Evolutionary conservation across 1,140 invertebrate genomes (phyloP).

Genomic region (Muscidifurax raptorellus): DNA sequence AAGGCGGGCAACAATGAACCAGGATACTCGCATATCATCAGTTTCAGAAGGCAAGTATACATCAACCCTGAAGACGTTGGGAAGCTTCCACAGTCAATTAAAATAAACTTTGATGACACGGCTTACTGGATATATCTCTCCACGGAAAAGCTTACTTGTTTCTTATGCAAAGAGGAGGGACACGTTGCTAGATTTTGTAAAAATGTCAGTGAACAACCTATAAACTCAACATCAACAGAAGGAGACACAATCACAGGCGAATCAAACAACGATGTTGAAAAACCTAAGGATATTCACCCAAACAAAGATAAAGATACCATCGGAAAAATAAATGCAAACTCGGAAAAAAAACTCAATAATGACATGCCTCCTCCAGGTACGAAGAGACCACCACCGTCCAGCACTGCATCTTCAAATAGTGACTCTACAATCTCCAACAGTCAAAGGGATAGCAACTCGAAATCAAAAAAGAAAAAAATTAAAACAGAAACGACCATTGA

Average conservation of each 20-base stretch:
- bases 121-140: conserved; percentile 41
- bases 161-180: conserved; percentile 31
- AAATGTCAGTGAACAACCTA: background rate
- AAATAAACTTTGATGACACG: conserved; percentile 16
- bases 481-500: no score
- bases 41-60: conserved; percentile 3
- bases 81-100: background rate
- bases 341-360: background rate
- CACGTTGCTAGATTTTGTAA: conserved; percentile 24
- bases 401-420: background rate
- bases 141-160: conserved; percentile 35
- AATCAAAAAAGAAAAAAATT: no score
- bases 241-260: background rate
- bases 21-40: background rate
- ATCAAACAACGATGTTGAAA: background rate
- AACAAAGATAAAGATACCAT: background rate
- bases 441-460: no score
- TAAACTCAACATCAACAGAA: background rate
- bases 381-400: background rate
- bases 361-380: background rate
- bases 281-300: background rate
- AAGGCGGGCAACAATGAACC: background rate
- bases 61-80: background rate
- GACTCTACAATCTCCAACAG: no score
- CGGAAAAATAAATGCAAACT: background rate